These are phyloP conservation scores for Mythimna pallens DNA, from an alignment of 2,888 invertebrate species.

Conservation along the genomic window DNA sequence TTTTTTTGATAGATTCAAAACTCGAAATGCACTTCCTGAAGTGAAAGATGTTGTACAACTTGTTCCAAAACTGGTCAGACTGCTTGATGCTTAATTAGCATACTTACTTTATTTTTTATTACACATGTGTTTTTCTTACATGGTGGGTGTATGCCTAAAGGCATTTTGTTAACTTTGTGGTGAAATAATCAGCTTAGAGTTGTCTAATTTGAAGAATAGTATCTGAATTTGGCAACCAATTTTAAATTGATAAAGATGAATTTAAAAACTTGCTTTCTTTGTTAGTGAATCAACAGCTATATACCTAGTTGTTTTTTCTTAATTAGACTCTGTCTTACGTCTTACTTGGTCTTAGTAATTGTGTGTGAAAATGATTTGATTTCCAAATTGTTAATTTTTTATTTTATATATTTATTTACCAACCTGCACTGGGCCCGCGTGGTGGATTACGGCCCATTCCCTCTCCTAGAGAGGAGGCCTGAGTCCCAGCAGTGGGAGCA, in stretches of 20 bases:
- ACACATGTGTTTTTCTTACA: constrained; percentile 8
- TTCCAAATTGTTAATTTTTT: not conserved
- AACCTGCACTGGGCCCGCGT: no score
- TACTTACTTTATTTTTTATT: constrained; percentile 33
- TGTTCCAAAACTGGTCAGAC: constrained; percentile 43
- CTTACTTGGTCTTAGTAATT: no score
- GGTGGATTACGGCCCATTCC: no score
- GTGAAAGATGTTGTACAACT: constrained; percentile 58
- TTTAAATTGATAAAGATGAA: not conserved
- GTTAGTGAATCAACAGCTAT: not conserved
- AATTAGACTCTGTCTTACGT: not conserved
- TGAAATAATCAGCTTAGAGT: not conserved
- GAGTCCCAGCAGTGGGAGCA: no score
- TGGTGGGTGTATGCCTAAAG: not conserved
- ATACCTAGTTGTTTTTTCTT: not conserved
- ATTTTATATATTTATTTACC: no score
- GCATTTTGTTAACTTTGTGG: not conserved
- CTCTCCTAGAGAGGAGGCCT: no score
- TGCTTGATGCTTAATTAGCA: constrained; percentile 29
- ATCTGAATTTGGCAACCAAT: not conserved
- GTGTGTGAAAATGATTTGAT: not conserved
- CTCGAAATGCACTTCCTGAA: constrained; percentile 47
- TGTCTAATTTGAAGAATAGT: not conserved
- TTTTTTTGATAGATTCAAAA: constrained; percentile 23
- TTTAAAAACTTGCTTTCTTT: not conserved